Conservation (phyloP, 2,888 invertebrate species). For the Ectropis crepuscularia region DNA sequence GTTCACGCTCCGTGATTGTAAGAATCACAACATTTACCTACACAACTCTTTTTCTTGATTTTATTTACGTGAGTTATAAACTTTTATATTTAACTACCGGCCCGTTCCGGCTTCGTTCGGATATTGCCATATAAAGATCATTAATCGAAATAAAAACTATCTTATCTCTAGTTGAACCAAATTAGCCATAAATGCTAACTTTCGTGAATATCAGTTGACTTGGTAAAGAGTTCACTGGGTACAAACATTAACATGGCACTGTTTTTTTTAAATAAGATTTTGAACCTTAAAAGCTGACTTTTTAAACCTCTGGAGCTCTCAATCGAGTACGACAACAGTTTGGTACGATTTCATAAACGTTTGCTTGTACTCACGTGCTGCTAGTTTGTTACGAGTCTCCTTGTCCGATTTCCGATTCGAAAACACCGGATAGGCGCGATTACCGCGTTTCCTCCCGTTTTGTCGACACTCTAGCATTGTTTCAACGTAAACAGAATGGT, state of each 20-base stretch:
- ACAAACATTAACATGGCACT: too few relatives aligned
- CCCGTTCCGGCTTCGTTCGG: too few relatives aligned
- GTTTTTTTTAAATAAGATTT: too few relatives aligned
- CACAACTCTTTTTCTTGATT: background rate
- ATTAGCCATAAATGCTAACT: too few relatives aligned
- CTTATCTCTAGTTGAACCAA: too few relatives aligned
- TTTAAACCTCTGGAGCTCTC: background rate
- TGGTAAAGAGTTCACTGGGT: too few relatives aligned
- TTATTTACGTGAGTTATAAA: background rate
- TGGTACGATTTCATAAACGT: background rate
- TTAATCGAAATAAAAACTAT: too few relatives aligned
- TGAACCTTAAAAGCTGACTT: too few relatives aligned
- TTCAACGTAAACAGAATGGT: constrained; percentile 35
- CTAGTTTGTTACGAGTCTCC: constrained; percentile 35
- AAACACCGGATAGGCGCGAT: constrained; percentile 60
- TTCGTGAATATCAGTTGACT: too few relatives aligned
- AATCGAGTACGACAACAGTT: background rate
- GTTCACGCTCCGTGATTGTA: constrained; percentile 2
- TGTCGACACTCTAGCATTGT: constrained; percentile 54
- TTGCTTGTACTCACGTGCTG: constrained; percentile 5
- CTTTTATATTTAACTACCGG: too few relatives aligned
- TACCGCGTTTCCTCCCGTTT: constrained; percentile 54
- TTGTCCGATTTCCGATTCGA: constrained; percentile 53
- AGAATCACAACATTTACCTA: background rate
- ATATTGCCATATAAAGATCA: too few relatives aligned